Evolutionary conservation across 1,140 invertebrate species (phyloP).

Genomic region (Trichonephila clavipes): DNA sequence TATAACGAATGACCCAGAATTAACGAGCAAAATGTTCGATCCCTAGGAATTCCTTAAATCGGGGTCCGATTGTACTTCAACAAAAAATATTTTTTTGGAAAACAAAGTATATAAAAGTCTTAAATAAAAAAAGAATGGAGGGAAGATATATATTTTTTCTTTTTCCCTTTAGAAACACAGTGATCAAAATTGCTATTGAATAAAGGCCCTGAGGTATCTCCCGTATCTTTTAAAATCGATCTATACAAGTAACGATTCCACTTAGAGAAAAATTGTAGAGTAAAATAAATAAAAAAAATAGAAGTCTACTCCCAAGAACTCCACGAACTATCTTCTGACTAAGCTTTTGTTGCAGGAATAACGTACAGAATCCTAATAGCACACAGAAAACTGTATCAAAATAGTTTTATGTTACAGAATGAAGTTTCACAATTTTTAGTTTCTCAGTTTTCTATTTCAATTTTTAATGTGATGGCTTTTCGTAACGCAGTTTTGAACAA

Average conservation of each 20-base stretch:
- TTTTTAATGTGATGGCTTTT: neutral
- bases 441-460: neutral
- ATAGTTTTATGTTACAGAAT: neutral
- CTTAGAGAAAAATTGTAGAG: constrained; percentile 30
- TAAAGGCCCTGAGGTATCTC: constrained; percentile 32
- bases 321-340: neutral
- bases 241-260: constrained; percentile 67
- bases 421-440: neutral
- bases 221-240: constrained; percentile 59
- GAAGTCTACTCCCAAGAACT: neutral
- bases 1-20: too few relatives aligned
- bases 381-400: neutral
- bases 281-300: neutral
- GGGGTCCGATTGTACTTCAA: neutral
- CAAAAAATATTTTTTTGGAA: neutral
- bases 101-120: neutral
- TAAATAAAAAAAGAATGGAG: too few relatives aligned
- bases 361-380: neutral
- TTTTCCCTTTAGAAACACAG: constrained; percentile 5
- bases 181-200: constrained; percentile 32
- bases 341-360: neutral
- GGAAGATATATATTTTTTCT: neutral
- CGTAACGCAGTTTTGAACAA: neutral
- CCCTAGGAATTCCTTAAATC: too few relatives aligned
- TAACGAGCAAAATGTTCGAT: too few relatives aligned